phyloP scores from a whole-genome alignment of 1,140 invertebrate genomes.

The Kradibia gibbosae region DNA sequence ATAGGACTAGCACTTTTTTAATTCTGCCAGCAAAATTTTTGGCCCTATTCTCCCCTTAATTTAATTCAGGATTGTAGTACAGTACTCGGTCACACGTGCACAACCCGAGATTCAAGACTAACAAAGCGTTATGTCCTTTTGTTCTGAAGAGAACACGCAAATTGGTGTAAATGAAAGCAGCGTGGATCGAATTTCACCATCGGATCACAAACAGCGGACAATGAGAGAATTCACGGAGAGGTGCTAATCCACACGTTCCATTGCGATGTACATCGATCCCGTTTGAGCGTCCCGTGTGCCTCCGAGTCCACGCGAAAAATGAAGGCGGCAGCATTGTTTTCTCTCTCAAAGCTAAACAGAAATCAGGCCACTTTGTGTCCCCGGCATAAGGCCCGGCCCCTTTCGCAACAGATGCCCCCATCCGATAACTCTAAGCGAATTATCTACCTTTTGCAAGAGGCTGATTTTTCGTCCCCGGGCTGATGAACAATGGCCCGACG shows the following conservation, averaged over 20 bases:
- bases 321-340: not conserved
- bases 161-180: too few species aligned
- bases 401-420: not conserved
- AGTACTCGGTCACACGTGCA: too few species aligned
- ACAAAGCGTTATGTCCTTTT: not conserved
- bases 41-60: too few species aligned
- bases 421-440: not conserved
- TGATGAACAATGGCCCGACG: constrained; percentile 5
- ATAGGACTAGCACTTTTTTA: too few species aligned
- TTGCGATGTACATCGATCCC: not conserved
- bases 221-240: not conserved
- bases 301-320: not conserved
- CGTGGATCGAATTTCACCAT: not conserved
- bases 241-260: not conserved
- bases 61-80: too few species aligned
- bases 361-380: not conserved
- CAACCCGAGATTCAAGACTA: not conserved
- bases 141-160: not conserved
- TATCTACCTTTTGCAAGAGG: not conserved
- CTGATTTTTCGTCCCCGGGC: constrained; percentile 9
- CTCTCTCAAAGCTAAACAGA: not conserved
- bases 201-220: not conserved
- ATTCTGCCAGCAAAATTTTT: too few species aligned
- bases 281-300: not conserved
- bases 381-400: not conserved